These are phyloP conservation scores for Anoura caudifer DNA, from an alignment of 2,113 vertebrate species.

Conservation along the genomic window DNA sequence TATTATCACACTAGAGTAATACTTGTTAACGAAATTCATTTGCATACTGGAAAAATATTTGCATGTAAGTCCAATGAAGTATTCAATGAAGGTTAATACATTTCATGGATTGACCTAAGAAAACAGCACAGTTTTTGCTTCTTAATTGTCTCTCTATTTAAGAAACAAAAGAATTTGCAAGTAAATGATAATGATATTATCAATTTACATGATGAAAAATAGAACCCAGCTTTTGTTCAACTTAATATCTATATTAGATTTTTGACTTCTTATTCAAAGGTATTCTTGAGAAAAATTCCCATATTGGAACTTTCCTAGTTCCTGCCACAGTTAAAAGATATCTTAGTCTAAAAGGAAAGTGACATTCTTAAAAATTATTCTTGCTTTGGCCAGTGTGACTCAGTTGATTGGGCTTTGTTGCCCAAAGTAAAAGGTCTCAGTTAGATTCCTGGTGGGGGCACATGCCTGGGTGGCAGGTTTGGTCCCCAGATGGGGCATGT, in stretches of 20 bases:
- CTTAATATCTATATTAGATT: not conserved
- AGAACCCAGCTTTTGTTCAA: not conserved
- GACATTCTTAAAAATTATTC: not conserved
- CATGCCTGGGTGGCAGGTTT: no score
- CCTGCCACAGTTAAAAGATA: not conserved
- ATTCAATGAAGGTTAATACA: not conserved
- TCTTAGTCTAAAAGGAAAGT: conserved; percentile 7
- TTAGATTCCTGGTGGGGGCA: no score
- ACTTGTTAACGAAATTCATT: conserved; percentile 38
- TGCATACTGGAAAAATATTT: conserved; percentile 27
- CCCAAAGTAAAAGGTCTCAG: no score
- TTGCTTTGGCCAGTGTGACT: not conserved
- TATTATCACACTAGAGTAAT: not conserved
- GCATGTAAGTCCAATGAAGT: not conserved
- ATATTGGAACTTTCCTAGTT: not conserved
- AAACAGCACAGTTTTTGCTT: not conserved
- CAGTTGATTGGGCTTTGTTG: no score
- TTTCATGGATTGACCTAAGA: not conserved
- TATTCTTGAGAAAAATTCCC: not conserved
- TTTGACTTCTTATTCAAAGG: not conserved
- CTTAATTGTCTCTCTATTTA: conserved; percentile 20
- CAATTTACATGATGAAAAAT: not conserved
- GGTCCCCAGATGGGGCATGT: no score
- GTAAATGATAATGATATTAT: not conserved
- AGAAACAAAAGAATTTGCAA: not conserved